Conservation (phyloP, 2,888 invertebrate genomes). For the Antheraea assamensis region DNA sequence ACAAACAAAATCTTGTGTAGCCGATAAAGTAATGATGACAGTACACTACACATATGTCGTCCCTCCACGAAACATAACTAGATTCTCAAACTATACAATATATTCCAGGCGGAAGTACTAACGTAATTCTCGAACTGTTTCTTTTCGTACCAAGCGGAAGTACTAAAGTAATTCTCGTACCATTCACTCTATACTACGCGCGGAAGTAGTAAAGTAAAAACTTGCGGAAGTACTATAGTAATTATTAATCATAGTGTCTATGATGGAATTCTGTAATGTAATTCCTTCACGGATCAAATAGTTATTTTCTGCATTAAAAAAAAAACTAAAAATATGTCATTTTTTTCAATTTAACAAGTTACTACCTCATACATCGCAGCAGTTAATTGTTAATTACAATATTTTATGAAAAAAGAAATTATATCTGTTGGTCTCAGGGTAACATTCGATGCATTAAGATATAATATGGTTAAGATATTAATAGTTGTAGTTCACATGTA, state of each 20-base stretch:
- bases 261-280: background rate
- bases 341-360: slow-evolving; percentile 33
- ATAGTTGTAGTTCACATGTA: slow-evolving; percentile 14
- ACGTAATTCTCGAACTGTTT: too few relatives aligned
- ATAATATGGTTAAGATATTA: slow-evolving; percentile 22
- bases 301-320: background rate
- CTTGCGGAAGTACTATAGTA: too few relatives aligned
- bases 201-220: too few relatives aligned
- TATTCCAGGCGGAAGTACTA: too few relatives aligned
- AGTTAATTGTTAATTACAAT: slow-evolving; percentile 32
- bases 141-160: too few relatives aligned
- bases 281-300: background rate
- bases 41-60: too few relatives aligned
- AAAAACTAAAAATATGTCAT: background rate
- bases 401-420: slow-evolving; percentile 21
- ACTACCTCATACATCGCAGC: slow-evolving; percentile 53
- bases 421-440: slow-evolving; percentile 36
- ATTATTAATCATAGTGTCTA: background rate
- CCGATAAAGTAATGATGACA: too few relatives aligned
- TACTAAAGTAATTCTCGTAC: too few relatives aligned
- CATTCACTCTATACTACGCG: too few relatives aligned
- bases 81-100: too few relatives aligned
- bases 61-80: too few relatives aligned
- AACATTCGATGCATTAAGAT: slow-evolving; percentile 30
- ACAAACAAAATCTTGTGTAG: too few relatives aligned